Evolutionary conservation across 53 echinoderm and acorn worm species (phyloP), one percentile per base, ranked within the genome.

Genomic region (Temnopleurus reevesii): DNA sequence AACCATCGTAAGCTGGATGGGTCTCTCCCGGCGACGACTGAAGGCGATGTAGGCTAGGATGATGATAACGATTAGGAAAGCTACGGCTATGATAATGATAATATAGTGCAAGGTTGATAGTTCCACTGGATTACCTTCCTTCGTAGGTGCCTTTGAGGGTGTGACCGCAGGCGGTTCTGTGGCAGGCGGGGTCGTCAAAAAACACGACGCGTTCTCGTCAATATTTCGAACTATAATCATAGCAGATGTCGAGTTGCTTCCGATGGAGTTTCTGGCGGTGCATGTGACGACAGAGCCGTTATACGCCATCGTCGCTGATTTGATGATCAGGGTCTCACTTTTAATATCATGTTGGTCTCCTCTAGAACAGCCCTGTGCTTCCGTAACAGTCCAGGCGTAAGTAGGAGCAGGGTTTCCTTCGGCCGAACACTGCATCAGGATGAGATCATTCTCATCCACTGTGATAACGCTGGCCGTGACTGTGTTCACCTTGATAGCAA

Each of bases 21-120:
- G 88, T 34, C 29, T 0, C 33, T 87, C 66, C 17, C 71, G 65
- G 2, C 71, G 65, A 3, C 88, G 88, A 33, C 71, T 64, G 65
- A 87, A 26, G n/a, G 88, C 88, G 34, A 87, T 87, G 71, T 87
- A 87, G 10, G n/a, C 88, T 2, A 87, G 88, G n/a, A 87, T 87
- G 36, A 54, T 38, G 71, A 87, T 51, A 71, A 87, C 54, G 36
- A 87, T 21, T 4, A 87, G 65, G 88, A 66, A 87, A 49, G 71
- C 88, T 8, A 7, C 36, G 1, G 88, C 88, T 65, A 87, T 87
- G 46, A 87, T 29, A 33, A 87, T 87, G 17, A 87, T 87, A 24
- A 87, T 51, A 31, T 66, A 49, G 29, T 87, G 88, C 65, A 87
- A 25, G 19, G 88, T 87, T 24, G 88, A 66, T 29, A 87, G 33